These are phyloP conservation scores for Scaptodrosophila latifasciaeformis DNA, from an alignment of 2,888 invertebrate genomes.

Conservation along the genomic window DNA sequence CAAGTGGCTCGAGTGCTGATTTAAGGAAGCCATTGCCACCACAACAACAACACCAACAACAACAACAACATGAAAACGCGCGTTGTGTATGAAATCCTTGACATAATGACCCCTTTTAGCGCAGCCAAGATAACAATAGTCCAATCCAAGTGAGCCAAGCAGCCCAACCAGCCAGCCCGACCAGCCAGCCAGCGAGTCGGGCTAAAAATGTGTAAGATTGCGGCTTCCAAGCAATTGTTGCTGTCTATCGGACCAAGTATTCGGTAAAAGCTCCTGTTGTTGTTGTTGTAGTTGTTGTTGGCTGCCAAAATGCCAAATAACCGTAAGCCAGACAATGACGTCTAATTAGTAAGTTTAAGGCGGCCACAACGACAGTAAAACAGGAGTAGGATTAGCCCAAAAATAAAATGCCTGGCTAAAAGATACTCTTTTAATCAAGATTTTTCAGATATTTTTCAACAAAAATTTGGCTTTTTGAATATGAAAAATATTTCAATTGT, in stretches of 20 bases:
- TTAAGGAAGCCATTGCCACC: constrained; percentile 47
- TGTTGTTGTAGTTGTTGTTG: no score
- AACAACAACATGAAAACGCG: constrained; percentile 6
- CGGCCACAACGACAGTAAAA: constrained; percentile 11
- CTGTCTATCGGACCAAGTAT: no score
- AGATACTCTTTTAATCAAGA: no score
- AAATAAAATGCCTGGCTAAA: no score
- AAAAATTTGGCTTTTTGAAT: no score
- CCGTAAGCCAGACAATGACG: constrained; percentile 56
- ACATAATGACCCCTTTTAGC: constrained; percentile 70
- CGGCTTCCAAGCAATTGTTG: constrained; percentile 35
- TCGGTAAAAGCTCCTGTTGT: no score
- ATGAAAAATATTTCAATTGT: no score
- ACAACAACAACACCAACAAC: constrained; percentile 28
- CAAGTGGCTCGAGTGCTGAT: constrained; percentile 14
- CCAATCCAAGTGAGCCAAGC: no score
- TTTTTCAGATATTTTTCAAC: no score
- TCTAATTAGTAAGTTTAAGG: constrained; percentile 54
- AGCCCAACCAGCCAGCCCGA: constrained; percentile 15
- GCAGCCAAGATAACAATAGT: constrained; percentile 57
- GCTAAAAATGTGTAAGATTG: constrained; percentile 13
- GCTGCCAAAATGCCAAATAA: constrained; percentile 12
- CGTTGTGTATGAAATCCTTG: constrained; percentile 56
- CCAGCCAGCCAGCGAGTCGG: background rate
- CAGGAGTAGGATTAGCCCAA: constrained; percentile 29